Base-by-base conservation (phyloP, 2,797 vertebrate genomes). In the Hippoglossus hippoglossus region DNA sequence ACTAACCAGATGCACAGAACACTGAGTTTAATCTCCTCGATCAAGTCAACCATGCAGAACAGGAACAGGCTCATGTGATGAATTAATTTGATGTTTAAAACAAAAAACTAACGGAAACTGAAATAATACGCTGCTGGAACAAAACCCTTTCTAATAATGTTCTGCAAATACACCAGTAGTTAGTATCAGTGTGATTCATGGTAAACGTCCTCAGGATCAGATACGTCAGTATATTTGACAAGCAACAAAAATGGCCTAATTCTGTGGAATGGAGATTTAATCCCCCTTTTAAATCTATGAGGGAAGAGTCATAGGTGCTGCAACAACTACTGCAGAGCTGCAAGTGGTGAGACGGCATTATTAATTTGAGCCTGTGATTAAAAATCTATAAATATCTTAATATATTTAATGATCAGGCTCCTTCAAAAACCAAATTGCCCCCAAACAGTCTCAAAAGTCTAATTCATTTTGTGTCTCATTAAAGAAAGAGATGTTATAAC, bases 31-130 rank as follows among this genome's bases (percentile, higher is more conserved):
- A 69, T 44, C 25, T 15, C 15, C 28, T 15, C 1, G 5, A 64
- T 44, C 16, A 46, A 54, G 24, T 58, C 34, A 67, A 82, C 47
- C 71, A 80, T 77, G 54, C 64, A 77, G 50, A 68, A 25, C 34
- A 47, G 15, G 16, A 58, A 39, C 0, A 1, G n/a, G 18, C 70
- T 55, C 25, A 41, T 41, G 4, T 41, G 44, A 34, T 18, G 5
- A 44, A 18, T 62, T 50, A 28, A 34, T 60, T 59, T 76, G 3
- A 63, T 46, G 54, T 41, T 75, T 74, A 31, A 63, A 46, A 77
- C 22, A 24, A 54, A 24, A 26, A 6, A 15, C 15, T 10, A 41
- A 41, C 39, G 5, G 39, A 41, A 41, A 41, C 39, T 41, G 28
- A 31, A 31, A 31, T 31, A 31, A 31, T 31, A 31, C 28, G 28